Conservation (phyloP, 2,888 invertebrate species). For the Tuberolachnus salignus region DNA sequence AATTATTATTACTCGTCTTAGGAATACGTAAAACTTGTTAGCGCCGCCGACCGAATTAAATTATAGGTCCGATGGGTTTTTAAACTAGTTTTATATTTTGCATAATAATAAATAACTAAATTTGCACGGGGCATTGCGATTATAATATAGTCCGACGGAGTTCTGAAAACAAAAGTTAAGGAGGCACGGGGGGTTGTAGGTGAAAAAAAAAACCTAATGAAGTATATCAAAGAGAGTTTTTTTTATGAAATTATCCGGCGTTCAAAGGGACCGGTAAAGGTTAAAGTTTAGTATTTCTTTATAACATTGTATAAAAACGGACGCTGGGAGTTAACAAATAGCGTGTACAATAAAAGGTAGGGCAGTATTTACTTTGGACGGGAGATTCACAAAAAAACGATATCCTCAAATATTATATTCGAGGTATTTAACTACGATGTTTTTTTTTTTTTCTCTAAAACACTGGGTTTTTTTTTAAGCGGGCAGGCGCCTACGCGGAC, state of each 20-base stretch:
- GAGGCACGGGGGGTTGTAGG: too few species aligned
- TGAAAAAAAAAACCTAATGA: slow-evolving; percentile 33
- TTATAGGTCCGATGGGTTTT: slow-evolving; percentile 11
- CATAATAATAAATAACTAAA: slow-evolving; percentile 20
- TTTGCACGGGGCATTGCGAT: slow-evolving; percentile 21
- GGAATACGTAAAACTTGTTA: background rate
- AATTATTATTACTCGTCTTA: background rate
- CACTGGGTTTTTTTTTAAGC: too few species aligned
- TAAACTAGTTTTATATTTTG: slow-evolving; percentile 39
- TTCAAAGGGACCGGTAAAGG: slow-evolving; percentile 33
- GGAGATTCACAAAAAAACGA: too few species aligned
- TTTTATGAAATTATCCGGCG: slow-evolving; percentile 28
- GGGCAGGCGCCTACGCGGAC: too few species aligned
- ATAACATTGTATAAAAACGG: background rate
- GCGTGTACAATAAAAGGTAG: too few species aligned
- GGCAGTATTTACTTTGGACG: too few species aligned
- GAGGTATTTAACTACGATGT: too few species aligned
- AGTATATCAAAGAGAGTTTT: slow-evolving; percentile 45
- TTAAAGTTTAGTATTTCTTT: slow-evolving; percentile 35
- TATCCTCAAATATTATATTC: too few species aligned
- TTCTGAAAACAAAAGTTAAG: slow-evolving; percentile 33
- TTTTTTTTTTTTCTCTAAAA: too few species aligned
- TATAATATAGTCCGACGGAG: slow-evolving; percentile 24
- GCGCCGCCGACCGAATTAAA: slow-evolving; percentile 6
- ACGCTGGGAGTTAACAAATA: too few species aligned